Conservation (phyloP, 2,888 invertebrate species). For the Julus scandinavius region DNA sequence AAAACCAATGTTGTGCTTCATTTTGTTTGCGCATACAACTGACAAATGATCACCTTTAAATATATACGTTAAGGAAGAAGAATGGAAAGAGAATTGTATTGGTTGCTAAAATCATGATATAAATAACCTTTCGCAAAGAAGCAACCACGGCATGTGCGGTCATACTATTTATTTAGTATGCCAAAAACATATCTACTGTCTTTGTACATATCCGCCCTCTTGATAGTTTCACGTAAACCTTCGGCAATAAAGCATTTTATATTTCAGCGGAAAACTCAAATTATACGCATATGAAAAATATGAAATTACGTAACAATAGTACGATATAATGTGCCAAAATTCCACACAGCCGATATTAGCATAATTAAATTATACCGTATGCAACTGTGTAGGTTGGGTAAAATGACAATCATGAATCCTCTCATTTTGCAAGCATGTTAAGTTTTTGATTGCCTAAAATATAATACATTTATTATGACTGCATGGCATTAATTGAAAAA, state of each 20-base stretch:
- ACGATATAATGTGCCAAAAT: neutral
- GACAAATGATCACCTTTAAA: neutral
- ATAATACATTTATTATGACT: neutral
- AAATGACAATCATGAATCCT: neutral
- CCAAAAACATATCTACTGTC: neutral
- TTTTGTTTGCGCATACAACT: neutral
- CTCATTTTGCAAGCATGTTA: neutral
- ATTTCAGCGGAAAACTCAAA: neutral
- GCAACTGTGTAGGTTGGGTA: neutral
- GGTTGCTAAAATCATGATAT: neutral
- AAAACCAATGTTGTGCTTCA: too few relatives aligned
- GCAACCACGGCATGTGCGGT: neutral
- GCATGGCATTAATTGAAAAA: too few relatives aligned
- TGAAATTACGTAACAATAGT: neutral
- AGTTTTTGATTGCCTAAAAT: neutral
- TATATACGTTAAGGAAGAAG: neutral
- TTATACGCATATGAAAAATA: neutral
- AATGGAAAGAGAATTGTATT: neutral
- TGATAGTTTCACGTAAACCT: neutral
- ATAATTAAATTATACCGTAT: neutral
- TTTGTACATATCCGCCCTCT: neutral
- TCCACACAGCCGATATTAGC: neutral
- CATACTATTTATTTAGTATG: neutral
- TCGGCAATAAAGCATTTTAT: neutral
- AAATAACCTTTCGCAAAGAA: neutral